Evolutionary conservation across 1,140 invertebrate species (phyloP).

Genomic region (Cheumatopsyche charites): DNA sequence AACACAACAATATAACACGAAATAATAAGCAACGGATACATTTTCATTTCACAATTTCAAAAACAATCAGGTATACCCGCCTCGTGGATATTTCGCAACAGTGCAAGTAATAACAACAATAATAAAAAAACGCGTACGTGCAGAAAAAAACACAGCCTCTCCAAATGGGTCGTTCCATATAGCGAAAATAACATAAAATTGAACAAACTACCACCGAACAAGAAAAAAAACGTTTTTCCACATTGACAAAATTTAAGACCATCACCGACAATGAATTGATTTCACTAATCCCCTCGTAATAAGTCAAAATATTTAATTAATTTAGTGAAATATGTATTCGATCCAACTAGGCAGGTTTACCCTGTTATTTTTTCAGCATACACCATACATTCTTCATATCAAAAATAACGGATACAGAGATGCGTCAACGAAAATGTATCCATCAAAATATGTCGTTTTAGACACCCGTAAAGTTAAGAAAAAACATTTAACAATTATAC

Average conservation of each 20-base stretch:
- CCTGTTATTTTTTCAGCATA: constrained; percentile 11
- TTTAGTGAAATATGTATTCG: background rate
- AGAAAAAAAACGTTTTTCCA: background rate
- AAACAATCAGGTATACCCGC: constrained; percentile 27
- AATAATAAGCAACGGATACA: constrained; percentile 29
- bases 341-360: constrained; percentile 22
- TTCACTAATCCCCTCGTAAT: background rate
- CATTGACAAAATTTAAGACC: constrained; percentile 8
- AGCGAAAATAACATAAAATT: background rate
- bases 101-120: constrained; percentile 4
- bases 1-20: constrained; percentile 17
- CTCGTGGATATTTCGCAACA: constrained; percentile 22
- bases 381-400: constrained; percentile 17
- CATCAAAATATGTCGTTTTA: constrained; percentile 9
- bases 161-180: background rate
- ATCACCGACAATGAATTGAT: constrained; percentile 9
- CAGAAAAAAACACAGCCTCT: constrained; percentile 14
- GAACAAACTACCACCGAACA: constrained; percentile 5
- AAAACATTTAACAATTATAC: constrained; percentile 2
- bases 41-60: constrained; percentile 32
- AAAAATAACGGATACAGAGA: constrained; percentile 19
- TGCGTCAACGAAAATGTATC: constrained; percentile 28
- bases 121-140: constrained; percentile 13
- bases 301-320: background rate
- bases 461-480: constrained; percentile 26